Base-by-base conservation (phyloP, 1,140 invertebrate genomes). In the Ceratoteleas bidentatus region DNA sequence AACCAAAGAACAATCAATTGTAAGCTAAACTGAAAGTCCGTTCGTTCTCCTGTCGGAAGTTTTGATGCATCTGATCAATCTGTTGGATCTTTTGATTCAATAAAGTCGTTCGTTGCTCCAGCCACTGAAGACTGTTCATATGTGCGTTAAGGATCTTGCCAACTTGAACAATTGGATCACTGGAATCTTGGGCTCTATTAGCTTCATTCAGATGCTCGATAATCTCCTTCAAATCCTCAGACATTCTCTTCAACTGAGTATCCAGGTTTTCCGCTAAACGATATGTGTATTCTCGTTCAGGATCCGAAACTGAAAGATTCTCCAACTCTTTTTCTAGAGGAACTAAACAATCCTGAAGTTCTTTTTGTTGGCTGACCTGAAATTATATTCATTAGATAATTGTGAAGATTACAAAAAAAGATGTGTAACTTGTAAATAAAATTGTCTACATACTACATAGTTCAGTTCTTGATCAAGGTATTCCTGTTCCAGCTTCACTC, bases 391-490 rank as follows among this genome's bases (percentile, higher is more conserved):
- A 14, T 45, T 45, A 45, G 6, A 56, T 54, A 65, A 78, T 9
- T 36, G 9, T 9, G 9, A 36, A 36, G 34, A 36, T 36, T 4
- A 6, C 9, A 36, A 36, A 36, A 36, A 36, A 45, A 10, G 3
- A 45, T 45, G 3, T 11, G 7, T 3, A 45, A 13, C 7, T 10
- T 45, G n/a, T 10, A 45, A 6, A 24, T 5, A 45, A 15, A 24
- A 45, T n/a, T 45, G 45, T 45, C 5, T 34, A 52, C 14, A 83
- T 86, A 96, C 92, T 60, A 99, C 96, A 88, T 98, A 99, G 89
- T 99, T 97, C n/a, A 99, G 89, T 87, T 99, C 97, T 75, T 98
- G 95, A 86, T 99, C 97, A 13, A 99, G 89, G 74, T 96, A 94
- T 82, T 96, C 94, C 84, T 99, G 98, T 85, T 99, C 96, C 24